A percentile compares a stretch with the other conserved stretches of the same genome.
These are phyloP conservation scores for Tethya wilhelma DNA, from an alignment of 37 sponge, comb jelly and placozoan species.

Conservation along the genomic window DNA sequence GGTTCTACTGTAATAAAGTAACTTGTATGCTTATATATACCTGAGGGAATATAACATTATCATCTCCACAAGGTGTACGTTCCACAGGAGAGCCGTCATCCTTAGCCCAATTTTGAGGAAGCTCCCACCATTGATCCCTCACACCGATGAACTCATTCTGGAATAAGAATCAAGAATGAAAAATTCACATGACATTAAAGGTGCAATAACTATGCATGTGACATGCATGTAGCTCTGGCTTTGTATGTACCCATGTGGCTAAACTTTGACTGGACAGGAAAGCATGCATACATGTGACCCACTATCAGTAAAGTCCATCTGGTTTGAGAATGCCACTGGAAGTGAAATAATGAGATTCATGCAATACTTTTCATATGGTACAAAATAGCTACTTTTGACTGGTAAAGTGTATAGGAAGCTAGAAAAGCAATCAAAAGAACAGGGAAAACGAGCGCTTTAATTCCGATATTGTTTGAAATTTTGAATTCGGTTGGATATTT, in stretches of 20 bases:
- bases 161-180: not conserved
- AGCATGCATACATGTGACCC: no score
- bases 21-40: conserved; percentile 6
- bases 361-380: no score
- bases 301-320: no score
- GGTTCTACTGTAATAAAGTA: no score
- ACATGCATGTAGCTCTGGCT: not conserved
- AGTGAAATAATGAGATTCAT: no score
- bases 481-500: no score
- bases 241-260: not conserved
- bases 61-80: conserved; percentile 55
- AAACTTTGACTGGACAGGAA: not conserved
- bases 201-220: not conserved
- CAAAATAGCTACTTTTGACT: no score
- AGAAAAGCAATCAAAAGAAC: no score
- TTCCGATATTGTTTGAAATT: no score
- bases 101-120: conserved; percentile 60
- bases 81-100: conserved; percentile 6
- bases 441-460: no score
- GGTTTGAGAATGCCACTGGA: no score
- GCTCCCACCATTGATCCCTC: conserved; percentile 53
- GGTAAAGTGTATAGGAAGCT: no score
- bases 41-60: conserved; percentile 52
- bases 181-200: not conserved
- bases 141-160: conserved; percentile 57